phyloP scores from a whole-genome alignment of 2,113 vertebrate species.

The Laticauda laticaudata region DNA sequence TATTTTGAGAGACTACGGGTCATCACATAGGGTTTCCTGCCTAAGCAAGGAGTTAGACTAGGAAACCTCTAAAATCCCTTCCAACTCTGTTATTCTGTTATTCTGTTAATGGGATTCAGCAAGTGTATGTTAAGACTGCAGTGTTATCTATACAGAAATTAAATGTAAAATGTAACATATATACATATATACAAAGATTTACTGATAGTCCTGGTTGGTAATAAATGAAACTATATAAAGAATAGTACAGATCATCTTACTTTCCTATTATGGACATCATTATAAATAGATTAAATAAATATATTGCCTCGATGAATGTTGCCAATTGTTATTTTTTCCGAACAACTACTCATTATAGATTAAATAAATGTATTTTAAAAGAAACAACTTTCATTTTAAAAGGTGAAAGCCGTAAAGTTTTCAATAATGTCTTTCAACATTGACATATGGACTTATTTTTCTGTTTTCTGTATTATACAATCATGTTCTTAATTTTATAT shows the following conservation, averaged over 20 bases:
- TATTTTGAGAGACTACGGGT: too few relatives aligned
- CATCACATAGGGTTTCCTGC: neutral
- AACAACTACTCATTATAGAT: neutral
- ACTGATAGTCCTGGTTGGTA: neutral
- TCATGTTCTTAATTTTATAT: conserved; percentile 37
- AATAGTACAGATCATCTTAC: neutral
- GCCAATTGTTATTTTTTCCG: neutral
- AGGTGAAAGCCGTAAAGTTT: conserved; percentile 11
- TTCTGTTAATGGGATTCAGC: neutral
- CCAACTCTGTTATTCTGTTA: neutral
- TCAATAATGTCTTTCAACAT: conserved; percentile 15
- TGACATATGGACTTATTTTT: conserved; percentile 21
- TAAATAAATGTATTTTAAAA: conserved; percentile 1
- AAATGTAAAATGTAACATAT: neutral
- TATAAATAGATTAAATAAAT: neutral
- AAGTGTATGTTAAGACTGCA: neutral
- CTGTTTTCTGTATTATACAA: conserved; percentile 37
- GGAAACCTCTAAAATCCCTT: neutral
- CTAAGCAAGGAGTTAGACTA: neutral
- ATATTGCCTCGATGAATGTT: neutral
- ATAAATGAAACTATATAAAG: neutral
- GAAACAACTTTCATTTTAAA: conserved; percentile 7
- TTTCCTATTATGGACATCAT: neutral
- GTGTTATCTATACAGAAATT: neutral
- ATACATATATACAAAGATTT: neutral